A percentile compares a stretch with the other conserved stretches of the same genome.
These are phyloP conservation scores for Phoeniculus purpureus DNA, from an alignment of 2,797 vertebrate species.

Conservation along the genomic window DNA sequence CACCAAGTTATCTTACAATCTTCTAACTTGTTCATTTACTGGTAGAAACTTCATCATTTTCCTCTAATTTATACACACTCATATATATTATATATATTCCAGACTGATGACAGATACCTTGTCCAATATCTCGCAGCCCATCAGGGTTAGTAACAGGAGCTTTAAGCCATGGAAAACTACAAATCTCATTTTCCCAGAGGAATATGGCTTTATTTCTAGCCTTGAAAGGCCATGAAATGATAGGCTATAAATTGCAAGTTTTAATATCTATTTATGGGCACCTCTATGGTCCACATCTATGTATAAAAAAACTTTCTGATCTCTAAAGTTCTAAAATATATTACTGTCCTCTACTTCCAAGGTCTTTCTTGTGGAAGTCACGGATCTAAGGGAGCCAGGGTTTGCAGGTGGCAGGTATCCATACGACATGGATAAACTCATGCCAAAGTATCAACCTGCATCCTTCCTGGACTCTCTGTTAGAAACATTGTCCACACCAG, in stretches of 20 bases:
- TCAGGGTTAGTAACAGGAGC: conserved; percentile 32
- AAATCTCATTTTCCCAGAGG: conserved; percentile 64
- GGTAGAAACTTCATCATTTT: not conserved
- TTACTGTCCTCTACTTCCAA: conserved; percentile 53
- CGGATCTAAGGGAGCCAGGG: not conserved
- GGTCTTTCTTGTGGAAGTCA: conserved; percentile 30
- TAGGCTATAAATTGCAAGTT: conserved; percentile 66
- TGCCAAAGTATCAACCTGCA: not conserved
- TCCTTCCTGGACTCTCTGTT: not conserved
- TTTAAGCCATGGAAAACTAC: conserved; percentile 55
- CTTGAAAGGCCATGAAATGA: conserved; percentile 67
- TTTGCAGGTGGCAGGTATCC: not conserved
- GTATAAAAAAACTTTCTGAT: conserved; percentile 55
- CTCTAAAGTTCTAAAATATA: conserved; percentile 55
- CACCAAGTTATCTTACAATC: conserved; percentile 9
- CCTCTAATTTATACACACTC: conserved; percentile 39
- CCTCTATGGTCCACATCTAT: conserved; percentile 16
- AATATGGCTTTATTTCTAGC: conserved; percentile 59
- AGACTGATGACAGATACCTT: not conserved
- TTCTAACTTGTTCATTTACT: conserved; percentile 25
- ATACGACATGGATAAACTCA: not conserved
- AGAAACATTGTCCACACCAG: not conserved
- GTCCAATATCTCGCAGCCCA: conserved; percentile 23
- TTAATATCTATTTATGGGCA: conserved; percentile 69
- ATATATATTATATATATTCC: not conserved